Evolutionary conservation across 2,113 vertebrate genomes (phyloP), one percentile per base, ranked within the genome.

Genomic region (Odontesthes bonariensis): DNA sequence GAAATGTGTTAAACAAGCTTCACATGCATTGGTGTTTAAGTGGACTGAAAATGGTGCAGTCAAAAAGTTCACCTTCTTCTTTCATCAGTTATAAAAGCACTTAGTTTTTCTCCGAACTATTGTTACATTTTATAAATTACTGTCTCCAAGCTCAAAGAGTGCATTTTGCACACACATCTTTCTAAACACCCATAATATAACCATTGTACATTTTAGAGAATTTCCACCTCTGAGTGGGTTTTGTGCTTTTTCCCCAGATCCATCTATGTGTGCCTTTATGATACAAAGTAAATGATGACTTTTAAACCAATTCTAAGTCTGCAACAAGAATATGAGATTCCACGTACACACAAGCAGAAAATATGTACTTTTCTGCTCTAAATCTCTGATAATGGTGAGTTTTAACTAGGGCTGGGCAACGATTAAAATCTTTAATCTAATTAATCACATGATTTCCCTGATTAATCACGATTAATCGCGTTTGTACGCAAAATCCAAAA

Each of bases 201-300:
- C 27, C 69, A 62, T 52, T 12, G 14, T 22, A 55, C 27, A 46
- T 31, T 55, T 23, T 40, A 63, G 52, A 57, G 59, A 69, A 69
- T 63, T 47, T 74, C n/a, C 58, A 63, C 33, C 58, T 74, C 78
- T 47, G 47, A 75, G 9, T 69, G 71, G 46, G 17, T 81, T 58
- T 66, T 38, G 60, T 69, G 47, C 31, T 23, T 53, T 23, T 23
- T 44, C 17, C 53, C 44, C 17, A 2, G 59, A 53, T 64, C 46
- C 65, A 47, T 46, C 56, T n/a, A 57, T 64, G n/a, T 46, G 52
- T 65, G n/a, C 65, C 66, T 32, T 47, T n/a, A 57, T 73, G 51
- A 57, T 79, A 32, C 19, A 46, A 16, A 31, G 49, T 23, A 68
- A 73, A 62, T 52, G 23, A 57, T 27, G 12, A 44, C 64, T 69